phyloP scores from a whole-genome alignment of 2,888 invertebrate species.

The Drosophila prostipennis region DNA sequence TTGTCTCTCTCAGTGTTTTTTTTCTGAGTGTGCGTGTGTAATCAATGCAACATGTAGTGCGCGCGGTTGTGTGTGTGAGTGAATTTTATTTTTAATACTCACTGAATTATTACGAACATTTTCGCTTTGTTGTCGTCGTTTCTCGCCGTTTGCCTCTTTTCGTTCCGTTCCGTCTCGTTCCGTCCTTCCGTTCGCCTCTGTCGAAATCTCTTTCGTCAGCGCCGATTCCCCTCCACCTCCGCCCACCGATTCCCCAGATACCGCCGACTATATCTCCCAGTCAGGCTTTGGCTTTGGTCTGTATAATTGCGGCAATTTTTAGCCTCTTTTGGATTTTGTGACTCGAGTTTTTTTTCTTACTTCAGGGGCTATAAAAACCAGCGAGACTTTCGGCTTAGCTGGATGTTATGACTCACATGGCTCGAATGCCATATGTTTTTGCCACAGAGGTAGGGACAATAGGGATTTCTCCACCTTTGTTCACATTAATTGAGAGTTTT shows the following conservation, averaged over 20 bases:
- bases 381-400: slow-evolving; percentile 34
- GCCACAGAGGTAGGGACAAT: slow-evolving; percentile 38
- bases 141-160: slow-evolving; percentile 39
- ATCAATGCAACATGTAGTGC: slow-evolving; percentile 84
- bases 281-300: slow-evolving; percentile 21
- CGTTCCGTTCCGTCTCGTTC: slow-evolving; percentile 45
- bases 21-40: slow-evolving; percentile 65
- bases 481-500: neutral
- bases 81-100: slow-evolving; percentile 71
- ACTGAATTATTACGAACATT: slow-evolving; percentile 72
- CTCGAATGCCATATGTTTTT: slow-evolving; percentile 40
- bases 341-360: slow-evolving; percentile 20
- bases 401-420: slow-evolving; percentile 29
- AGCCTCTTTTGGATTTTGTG: slow-evolving; percentile 43
- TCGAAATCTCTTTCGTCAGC: slow-evolving; percentile 74
- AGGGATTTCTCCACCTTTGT: slow-evolving; percentile 38
- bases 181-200: slow-evolving; percentile 72
- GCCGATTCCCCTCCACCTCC: slow-evolving; percentile 23
- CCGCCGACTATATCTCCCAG: slow-evolving; percentile 20
- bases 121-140: slow-evolving; percentile 39
- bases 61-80: slow-evolving; percentile 40
- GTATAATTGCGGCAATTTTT: slow-evolving; percentile 69
- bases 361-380: slow-evolving; percentile 20
- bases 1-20: slow-evolving; percentile 21
- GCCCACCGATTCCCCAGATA: slow-evolving; percentile 12